Percentiles rank a stretch among this genome's conserved stretches.
These are phyloP conservation scores for Neodiprion pinetum DNA, from an alignment of 1,140 invertebrate species.

Conservation along the genomic window DNA sequence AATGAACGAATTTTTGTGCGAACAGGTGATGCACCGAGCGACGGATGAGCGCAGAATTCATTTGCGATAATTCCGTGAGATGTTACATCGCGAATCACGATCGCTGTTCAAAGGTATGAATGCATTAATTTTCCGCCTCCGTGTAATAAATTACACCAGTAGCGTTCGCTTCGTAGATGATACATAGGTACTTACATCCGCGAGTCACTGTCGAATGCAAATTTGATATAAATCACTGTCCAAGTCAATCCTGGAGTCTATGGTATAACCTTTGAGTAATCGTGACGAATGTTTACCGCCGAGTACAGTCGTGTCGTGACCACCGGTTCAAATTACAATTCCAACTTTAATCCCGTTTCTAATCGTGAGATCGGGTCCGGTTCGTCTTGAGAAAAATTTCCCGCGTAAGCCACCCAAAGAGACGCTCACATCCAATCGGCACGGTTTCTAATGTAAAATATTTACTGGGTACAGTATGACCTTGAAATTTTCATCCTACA, in stretches of 20 bases:
- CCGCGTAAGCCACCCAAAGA: no score
- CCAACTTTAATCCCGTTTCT: background rate
- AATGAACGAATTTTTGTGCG: background rate
- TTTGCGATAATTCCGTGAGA: background rate
- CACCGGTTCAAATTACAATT: conserved; percentile 30
- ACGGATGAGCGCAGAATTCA: background rate
- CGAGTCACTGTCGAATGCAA: conserved; percentile 33
- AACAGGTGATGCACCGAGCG: background rate
- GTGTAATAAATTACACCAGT: background rate
- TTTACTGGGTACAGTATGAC: no score
- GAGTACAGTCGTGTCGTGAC: conserved; percentile 25
- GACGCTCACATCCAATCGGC: no score
- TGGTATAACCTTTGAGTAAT: conserved; percentile 32
- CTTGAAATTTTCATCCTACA: no score
- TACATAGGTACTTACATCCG: background rate
- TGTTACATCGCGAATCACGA: background rate
- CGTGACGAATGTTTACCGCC: conserved; percentile 30
- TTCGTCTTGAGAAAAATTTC: no score
- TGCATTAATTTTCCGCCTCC: background rate
- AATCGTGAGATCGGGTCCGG: background rate
- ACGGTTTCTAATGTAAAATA: no score
- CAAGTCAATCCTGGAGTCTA: background rate
- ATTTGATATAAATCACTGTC: conserved; percentile 34
- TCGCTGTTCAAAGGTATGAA: background rate
- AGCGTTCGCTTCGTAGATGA: conserved; percentile 4